These are phyloP conservation scores for Drosophila burlai DNA, from an alignment of 1,140 invertebrate species.

Conservation along the genomic window DNA sequence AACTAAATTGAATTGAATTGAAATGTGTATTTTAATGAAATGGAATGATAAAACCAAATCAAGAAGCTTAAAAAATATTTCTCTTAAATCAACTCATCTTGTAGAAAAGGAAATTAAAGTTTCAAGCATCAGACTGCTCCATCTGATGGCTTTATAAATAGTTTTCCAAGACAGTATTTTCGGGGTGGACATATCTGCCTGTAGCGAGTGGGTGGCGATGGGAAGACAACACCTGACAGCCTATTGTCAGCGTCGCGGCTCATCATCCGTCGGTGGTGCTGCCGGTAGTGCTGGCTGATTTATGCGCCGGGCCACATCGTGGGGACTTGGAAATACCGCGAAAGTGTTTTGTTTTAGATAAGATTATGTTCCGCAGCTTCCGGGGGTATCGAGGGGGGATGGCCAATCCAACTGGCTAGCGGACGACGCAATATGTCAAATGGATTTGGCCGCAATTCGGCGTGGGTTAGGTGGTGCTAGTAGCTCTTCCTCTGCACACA, in stretches of 20 bases:
- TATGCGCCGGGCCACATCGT: constrained; percentile 54
- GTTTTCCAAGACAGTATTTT: constrained; percentile 14
- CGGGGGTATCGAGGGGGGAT: not conserved
- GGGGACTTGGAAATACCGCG: constrained; percentile 38
- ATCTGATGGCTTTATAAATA: not conserved
- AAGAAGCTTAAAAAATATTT: not conserved
- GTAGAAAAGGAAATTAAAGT: not conserved
- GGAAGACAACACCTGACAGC: constrained; percentile 67
- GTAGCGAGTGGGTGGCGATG: constrained; percentile 51
- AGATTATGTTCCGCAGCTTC: constrained; percentile 59
- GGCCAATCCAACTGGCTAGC: constrained; percentile 2
- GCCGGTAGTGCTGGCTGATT: constrained; percentile 53
- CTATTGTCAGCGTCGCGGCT: constrained; percentile 69
- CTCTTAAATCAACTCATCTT: not conserved
- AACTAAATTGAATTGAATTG: not conserved
- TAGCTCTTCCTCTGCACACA: constrained; percentile 52
- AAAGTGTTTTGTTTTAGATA: constrained; percentile 81
- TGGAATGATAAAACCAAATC: too few species aligned
- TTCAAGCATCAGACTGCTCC: not conserved
- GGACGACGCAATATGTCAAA: constrained; percentile 73
- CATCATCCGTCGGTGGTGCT: constrained; percentile 48
- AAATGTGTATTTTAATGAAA: too few species aligned
- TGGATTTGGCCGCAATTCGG: constrained; percentile 65
- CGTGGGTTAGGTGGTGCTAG: constrained; percentile 37
- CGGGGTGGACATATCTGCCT: constrained; percentile 24